Conservation (phyloP, 2,113 vertebrate genomes). For the Sitta europaea region DNA sequence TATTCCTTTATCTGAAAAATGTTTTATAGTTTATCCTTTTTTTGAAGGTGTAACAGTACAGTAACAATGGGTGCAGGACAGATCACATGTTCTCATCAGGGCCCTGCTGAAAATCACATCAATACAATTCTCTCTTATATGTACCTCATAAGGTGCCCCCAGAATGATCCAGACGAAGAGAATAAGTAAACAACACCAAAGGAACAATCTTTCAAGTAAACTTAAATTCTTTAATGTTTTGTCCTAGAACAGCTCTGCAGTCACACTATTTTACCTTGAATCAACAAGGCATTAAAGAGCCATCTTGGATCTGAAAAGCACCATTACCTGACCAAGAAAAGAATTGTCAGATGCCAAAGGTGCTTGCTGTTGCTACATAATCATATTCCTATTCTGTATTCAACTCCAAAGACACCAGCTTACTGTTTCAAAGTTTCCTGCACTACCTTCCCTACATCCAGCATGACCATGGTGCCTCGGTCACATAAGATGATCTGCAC, state of each 20-base stretch:
- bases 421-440: neutral
- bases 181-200: neutral
- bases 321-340: neutral
- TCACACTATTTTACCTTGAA: neutral
- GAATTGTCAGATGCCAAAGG: neutral
- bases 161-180: neutral
- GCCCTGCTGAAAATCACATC: neutral
- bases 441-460: neutral
- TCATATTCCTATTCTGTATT: neutral
- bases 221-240: neutral
- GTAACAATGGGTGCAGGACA: neutral
- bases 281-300: neutral
- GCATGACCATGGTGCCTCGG: neutral
- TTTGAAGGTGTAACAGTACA: neutral
- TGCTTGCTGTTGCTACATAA: neutral
- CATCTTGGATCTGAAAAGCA: neutral
- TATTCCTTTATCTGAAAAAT: neutral
- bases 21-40: neutral
- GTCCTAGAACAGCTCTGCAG: neutral
- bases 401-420: neutral
- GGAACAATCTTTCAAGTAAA: neutral
- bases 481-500: neutral
- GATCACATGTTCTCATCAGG: neutral
- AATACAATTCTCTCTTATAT: neutral
- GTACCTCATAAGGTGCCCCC: neutral